Conservation (phyloP, 2,113 vertebrate genomes). For the Columba livia region DNA sequence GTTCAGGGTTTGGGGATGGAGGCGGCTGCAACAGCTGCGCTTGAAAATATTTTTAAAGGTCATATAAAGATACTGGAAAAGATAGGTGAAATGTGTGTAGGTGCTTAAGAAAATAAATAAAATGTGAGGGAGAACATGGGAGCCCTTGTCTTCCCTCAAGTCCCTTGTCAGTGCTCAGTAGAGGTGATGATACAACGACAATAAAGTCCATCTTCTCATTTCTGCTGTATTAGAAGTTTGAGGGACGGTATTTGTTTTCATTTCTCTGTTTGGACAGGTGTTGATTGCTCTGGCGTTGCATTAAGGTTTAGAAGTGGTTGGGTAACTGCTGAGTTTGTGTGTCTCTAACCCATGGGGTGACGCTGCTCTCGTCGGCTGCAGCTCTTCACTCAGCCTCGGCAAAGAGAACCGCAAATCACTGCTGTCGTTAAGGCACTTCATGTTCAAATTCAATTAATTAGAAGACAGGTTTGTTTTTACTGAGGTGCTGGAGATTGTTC, state of each 20-base stretch:
- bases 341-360: neutral
- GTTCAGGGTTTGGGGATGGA: neutral
- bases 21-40: neutral
- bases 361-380: rapidly evolving
- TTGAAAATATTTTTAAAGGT: neutral
- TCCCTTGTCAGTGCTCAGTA: neutral
- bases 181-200: neutral
- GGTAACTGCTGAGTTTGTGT: neutral
- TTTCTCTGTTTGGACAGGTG: neutral
- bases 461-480: neutral
- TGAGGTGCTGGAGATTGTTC: neutral
- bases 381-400: neutral
- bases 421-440: neutral
- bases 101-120: neutral
- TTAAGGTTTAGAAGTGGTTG: neutral
- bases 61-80: neutral
- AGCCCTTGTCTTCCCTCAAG: neutral
- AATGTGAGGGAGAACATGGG: neutral
- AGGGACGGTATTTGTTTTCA: neutral
- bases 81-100: neutral
- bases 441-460: neutral
- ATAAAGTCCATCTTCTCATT: neutral
- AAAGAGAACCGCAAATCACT: neutral
- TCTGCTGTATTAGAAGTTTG: neutral
- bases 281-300: neutral